phyloP scores from a whole-genome alignment of 2,113 vertebrate species.

The Carettochelys insculpta region DNA sequence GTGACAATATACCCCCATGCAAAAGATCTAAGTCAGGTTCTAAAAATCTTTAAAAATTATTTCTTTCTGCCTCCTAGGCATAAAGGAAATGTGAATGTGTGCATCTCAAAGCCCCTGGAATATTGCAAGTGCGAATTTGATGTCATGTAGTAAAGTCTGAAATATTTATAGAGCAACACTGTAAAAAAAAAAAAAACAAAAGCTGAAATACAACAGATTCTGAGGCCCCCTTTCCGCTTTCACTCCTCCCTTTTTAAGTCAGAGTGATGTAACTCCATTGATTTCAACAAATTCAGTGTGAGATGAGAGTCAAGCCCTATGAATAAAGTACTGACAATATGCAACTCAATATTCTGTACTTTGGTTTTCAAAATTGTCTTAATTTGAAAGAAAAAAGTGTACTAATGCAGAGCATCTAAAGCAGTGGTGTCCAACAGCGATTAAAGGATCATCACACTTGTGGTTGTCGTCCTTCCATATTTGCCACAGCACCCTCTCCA shows the following conservation, averaged over 20 bases:
- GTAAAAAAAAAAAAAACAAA: background rate
- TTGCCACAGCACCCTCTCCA: too few species aligned
- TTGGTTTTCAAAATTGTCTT: accelerated
- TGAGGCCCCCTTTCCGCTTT: background rate
- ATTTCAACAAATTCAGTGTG: background rate
- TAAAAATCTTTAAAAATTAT: background rate
- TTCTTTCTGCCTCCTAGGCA: accelerated
- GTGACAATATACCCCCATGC: background rate
- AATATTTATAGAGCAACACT: background rate
- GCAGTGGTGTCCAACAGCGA: too few species aligned
- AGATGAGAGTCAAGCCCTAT: background rate
- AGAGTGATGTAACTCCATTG: background rate
- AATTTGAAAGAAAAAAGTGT: background rate
- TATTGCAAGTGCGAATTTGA: background rate
- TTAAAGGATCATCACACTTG: too few species aligned
- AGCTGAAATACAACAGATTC: background rate
- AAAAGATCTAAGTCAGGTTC: background rate
- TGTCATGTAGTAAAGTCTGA: background rate
- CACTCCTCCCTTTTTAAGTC: background rate
- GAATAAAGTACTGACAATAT: background rate
- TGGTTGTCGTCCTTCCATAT: too few species aligned
- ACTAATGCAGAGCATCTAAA: background rate
- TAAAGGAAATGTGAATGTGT: background rate
- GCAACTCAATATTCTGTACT: background rate
- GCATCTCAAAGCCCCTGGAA: background rate